phyloP scores from a whole-genome alignment of 1,140 invertebrate species.

The Tachypleus tridentatus region DNA sequence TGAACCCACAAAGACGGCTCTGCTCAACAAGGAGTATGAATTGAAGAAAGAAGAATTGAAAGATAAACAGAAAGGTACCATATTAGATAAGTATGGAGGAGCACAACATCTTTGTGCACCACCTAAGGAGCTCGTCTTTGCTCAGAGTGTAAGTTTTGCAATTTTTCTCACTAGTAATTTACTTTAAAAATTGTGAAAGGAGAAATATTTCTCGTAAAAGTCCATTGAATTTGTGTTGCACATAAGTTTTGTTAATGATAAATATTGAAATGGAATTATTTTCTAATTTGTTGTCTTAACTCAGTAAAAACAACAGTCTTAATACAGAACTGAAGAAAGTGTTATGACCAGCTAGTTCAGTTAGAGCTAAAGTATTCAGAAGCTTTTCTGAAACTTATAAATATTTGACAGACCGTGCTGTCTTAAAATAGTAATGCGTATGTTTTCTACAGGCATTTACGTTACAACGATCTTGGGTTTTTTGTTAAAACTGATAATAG shows the following conservation, averaged over 20 bases:
- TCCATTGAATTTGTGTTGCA: too few relatives aligned
- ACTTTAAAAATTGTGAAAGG: too few relatives aligned
- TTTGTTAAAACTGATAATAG: too few relatives aligned
- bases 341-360: too few relatives aligned
- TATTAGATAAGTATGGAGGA: constrained; percentile 81
- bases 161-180: neutral
- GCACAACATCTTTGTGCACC: constrained; percentile 79
- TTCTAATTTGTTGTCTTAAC: neutral
- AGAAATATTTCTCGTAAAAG: too few relatives aligned
- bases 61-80: constrained; percentile 52
- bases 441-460: too few relatives aligned
- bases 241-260: constrained; percentile 1
- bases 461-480: too few relatives aligned
- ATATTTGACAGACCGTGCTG: too few relatives aligned
- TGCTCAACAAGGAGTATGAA: constrained; percentile 79
- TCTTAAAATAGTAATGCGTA: too few relatives aligned
- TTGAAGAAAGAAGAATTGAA: constrained; percentile 80
- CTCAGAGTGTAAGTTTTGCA: constrained; percentile 54
- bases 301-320: constrained; percentile 3
- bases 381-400: too few relatives aligned
- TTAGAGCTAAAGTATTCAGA: too few relatives aligned
- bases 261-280: constrained; percentile 3
- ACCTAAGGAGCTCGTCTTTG: constrained; percentile 70
- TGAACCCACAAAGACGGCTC: constrained; percentile 92
- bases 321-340: neutral